Percentiles rank a stretch among this genome's conserved stretches.
Evolutionary conservation across 2,888 invertebrate species (phyloP).

Genomic region (Thera obeliscata): DNA sequence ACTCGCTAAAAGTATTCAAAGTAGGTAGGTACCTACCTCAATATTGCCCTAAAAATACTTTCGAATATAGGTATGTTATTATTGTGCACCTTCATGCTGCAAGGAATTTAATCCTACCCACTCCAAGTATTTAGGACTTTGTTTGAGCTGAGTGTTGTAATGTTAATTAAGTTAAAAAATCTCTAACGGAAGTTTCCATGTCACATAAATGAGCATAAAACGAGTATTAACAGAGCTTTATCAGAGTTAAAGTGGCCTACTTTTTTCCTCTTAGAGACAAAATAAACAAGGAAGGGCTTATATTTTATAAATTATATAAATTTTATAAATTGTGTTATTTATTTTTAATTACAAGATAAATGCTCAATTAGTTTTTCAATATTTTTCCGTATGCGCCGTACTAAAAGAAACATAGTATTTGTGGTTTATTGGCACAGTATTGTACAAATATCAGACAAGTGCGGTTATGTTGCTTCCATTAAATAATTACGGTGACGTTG

Average conservation of each 20-base stretch:
- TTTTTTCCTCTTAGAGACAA: constrained; percentile 50
- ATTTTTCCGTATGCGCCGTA: constrained; percentile 53
- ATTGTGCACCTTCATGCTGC: no score
- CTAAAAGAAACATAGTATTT: constrained; percentile 20
- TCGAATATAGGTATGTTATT: no score
- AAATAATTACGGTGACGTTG: constrained; percentile 18
- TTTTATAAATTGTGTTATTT: constrained; percentile 46
- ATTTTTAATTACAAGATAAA: constrained; percentile 45
- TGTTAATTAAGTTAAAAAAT: no score
- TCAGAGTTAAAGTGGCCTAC: constrained; percentile 5
- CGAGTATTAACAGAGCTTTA: not conserved
- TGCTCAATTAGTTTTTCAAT: constrained; percentile 48
- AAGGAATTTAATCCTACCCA: no score
- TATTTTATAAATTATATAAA: constrained; percentile 36
- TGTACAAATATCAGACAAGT: constrained; percentile 28
- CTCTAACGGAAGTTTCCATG: not conserved
- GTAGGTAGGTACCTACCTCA: no score
- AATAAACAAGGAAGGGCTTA: constrained; percentile 53
- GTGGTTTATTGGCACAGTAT: constrained; percentile 33
- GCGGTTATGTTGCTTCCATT: constrained; percentile 32
- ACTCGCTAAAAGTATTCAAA: no score
- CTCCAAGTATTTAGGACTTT: no score
- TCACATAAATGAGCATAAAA: not conserved
- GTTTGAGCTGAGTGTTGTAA: no score
- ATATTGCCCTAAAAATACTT: no score